Percentiles rank a stretch among this genome's conserved stretches.
Conservation (phyloP, 2,888 invertebrate species). For the Eupelmus urozonus region DNA sequence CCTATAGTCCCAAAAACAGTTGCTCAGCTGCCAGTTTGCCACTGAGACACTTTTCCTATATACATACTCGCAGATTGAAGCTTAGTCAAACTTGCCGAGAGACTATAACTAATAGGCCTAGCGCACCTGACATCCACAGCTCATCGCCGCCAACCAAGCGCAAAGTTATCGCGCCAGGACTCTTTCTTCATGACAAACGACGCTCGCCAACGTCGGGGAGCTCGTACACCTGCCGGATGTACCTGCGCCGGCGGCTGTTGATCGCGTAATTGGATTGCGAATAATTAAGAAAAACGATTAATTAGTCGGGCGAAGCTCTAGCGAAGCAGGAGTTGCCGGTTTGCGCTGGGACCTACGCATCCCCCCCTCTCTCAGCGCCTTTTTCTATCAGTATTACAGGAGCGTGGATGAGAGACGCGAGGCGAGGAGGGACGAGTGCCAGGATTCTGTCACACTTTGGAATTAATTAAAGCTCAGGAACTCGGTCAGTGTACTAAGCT, state of each 20-base stretch:
- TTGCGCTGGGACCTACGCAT: not conserved
- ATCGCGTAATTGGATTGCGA: slow-evolving; percentile 50
- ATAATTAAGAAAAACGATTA: slow-evolving; percentile 55
- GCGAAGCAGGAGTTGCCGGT: not conserved
- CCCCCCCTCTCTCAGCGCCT: not conserved
- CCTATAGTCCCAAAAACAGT: too few species aligned
- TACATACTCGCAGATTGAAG: too few species aligned
- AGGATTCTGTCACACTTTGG: slow-evolving; percentile 43
- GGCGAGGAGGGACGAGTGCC: slow-evolving; percentile 5
- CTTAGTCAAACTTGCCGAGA: too few species aligned
- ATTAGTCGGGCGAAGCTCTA: slow-evolving; percentile 19
- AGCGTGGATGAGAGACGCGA: not conserved
- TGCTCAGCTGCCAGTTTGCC: too few species aligned
- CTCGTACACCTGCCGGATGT: not conserved
- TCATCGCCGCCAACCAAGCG: too few species aligned
- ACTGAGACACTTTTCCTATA: too few species aligned
- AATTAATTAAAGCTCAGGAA: slow-evolving; percentile 59
- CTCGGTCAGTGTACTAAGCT: slow-evolving; percentile 46
- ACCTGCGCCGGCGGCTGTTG: not conserved
- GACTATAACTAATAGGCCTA: too few species aligned
- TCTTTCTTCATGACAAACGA: slow-evolving; percentile 38
- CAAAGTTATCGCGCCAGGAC: not conserved
- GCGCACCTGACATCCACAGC: too few species aligned
- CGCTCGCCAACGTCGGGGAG: too few species aligned
- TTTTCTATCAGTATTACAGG: slow-evolving; percentile 15